Base-by-base conservation (phyloP, 2,797 vertebrate genomes). In the Pogonophryne albipinna region DNA sequence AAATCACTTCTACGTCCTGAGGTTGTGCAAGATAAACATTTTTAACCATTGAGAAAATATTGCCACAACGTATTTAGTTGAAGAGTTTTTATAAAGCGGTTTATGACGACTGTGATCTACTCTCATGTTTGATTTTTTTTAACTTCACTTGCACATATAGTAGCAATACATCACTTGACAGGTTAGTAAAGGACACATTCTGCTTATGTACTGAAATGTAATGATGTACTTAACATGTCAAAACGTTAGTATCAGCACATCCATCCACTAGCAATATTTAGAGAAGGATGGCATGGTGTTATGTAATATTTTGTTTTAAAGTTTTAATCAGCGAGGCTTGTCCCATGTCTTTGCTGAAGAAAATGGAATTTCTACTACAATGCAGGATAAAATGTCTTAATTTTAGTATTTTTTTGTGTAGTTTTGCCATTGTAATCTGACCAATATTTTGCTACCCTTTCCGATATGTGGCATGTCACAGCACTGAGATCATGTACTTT, bases 181-280 rank as follows among this genome's bases (percentile, higher is more conserved):
- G 14, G 17, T 59, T 86, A 84, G 87, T 57, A 74, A 79, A 71
- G 2, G 7, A 70, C 31, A 10, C 23, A 31, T 69, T 79, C 16
- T 75, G 79, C 85, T 88, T 58, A 52, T 83, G 84, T 68, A 84
- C 67, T 77, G 31, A 83, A 66, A 47, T 85, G 49, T 66, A 58
- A 76, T 53, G 12, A 38, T 57, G 27, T 75, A 51, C 46, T 76
- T 82, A 12, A 38, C 6, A 38, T 38, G 34, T 38, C 34, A 9
- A 38, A n/a, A 23, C 61, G 14, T 80, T 71, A 31, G 44, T 62
- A 71, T 73, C 69, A 66, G 74, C 71, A 52, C 58, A 62, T 82
- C 65, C 71, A 84, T 83, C 58, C 58, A 74, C 73, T 70, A 88
- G 91, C 91, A 94, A 93, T 92, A 93, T 89, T 89, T 80, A 82